A percentile compares a stretch with the other conserved stretches of the same genome.
These are phyloP conservation scores for Enteromius thamalakanensis DNA, from an alignment of 2,797 vertebrate species.

Conservation along the genomic window DNA sequence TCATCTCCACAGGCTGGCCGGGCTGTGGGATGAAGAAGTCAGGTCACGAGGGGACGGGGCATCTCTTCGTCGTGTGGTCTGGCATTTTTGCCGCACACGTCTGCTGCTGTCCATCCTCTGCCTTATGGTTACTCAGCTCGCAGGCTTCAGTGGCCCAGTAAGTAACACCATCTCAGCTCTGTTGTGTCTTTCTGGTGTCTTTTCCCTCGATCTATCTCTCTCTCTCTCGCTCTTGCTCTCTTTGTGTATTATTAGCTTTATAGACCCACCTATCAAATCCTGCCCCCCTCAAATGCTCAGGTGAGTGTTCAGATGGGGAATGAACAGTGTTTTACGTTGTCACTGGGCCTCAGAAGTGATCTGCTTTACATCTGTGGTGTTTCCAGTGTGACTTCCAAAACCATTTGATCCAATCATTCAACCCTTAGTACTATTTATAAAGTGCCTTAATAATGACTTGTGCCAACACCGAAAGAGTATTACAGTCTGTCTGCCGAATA, in stretches of 20 bases:
- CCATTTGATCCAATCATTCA: constrained; percentile 15
- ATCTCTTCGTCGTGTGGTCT: constrained; percentile 84
- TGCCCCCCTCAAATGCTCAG: constrained; percentile 58
- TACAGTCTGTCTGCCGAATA: constrained; percentile 13
- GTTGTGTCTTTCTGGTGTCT: constrained; percentile 47
- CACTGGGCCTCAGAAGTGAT: constrained; percentile 35
- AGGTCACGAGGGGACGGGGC: constrained; percentile 79
- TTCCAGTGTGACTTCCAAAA: constrained; percentile 35
- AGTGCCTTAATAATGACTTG: constrained; percentile 54
- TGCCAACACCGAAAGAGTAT: constrained; percentile 36
- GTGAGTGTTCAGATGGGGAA: constrained; percentile 65
- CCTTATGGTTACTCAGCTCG: constrained; percentile 92
- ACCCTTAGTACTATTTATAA: constrained; percentile 42
- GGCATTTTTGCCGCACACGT: constrained; percentile 90
- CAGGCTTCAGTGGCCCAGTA: constrained; percentile 94
- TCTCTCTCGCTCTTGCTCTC: constrained; percentile 37
- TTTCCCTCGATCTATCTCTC: constrained; percentile 50
- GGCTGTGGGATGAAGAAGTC: constrained; percentile 88
- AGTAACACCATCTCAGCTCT: constrained; percentile 76
- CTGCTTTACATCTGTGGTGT: constrained; percentile 39
- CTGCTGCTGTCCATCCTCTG: constrained; percentile 90
- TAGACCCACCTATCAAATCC: constrained; percentile 50
- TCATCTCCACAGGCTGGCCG: constrained; percentile 77
- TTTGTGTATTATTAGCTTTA: constrained; percentile 56
- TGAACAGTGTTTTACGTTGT: constrained; percentile 42